A percentile compares a stretch with the other conserved stretches of the same genome.
Conservation (phyloP, 2,797 vertebrate species). For the Lacerta agilis region DNA sequence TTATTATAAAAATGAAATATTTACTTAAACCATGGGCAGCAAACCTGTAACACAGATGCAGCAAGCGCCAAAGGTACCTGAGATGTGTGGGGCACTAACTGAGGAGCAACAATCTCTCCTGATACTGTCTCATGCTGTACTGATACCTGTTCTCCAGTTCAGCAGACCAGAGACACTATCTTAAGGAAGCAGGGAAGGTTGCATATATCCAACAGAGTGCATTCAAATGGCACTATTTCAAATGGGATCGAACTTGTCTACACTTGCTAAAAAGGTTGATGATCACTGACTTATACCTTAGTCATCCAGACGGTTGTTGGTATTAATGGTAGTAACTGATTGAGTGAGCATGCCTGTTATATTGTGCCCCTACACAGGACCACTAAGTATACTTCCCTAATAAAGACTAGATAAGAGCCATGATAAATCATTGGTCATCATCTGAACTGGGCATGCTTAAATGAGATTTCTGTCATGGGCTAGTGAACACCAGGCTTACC, state of each 20-base stretch:
- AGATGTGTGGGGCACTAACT: not conserved
- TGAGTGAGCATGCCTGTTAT: not conserved
- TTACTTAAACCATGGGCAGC: not conserved
- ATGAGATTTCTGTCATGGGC: not conserved
- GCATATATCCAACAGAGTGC: not conserved
- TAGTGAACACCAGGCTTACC: slow-evolving; percentile 68
- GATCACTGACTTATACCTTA: not conserved
- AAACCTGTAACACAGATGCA: not conserved
- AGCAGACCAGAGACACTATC: not conserved
- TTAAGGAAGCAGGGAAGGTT: not conserved
- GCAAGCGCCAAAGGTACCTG: not conserved
- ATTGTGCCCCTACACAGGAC: not conserved
- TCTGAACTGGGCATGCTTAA: not conserved
- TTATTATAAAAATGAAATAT: not conserved
- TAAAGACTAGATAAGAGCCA: not conserved
- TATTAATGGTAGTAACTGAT: not conserved
- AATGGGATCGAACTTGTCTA: not conserved
- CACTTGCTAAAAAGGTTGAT: not conserved
- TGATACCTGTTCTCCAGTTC: not conserved
- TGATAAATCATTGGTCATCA: not conserved
- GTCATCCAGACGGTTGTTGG: not conserved
- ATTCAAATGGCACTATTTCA: not conserved
- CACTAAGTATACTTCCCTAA: not conserved
- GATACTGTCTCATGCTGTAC: not conserved
- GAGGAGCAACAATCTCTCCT: not conserved